Evolutionary conservation across 1,140 invertebrate genomes (phyloP), one percentile per base, ranked within the genome.

Genomic region (Zaprionus vittiger): DNA sequence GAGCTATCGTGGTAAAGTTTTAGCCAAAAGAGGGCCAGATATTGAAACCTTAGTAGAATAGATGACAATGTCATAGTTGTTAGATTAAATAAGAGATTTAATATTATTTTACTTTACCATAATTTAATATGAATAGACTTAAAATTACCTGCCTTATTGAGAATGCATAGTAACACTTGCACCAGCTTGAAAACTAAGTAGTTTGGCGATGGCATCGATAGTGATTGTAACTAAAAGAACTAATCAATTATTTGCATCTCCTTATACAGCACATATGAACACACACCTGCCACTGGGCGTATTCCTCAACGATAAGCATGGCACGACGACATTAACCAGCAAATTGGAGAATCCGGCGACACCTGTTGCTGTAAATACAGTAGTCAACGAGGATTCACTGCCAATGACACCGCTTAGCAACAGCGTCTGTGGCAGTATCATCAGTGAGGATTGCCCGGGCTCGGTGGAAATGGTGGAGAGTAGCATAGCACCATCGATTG

Each of bases 1-100:
- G 11, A 92, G 92, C 1, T 86, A 94, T 15, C 93, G 71, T 49
- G 90, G 90, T 91, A 91, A 91, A 79, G 59, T 79, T 49, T 28
- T 34, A 9, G 31, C 15, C 6, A 5, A 34, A 37, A 38, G 7
- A n/a, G 15, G 12, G 20, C 24, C 15, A 56, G 14, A 5, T n/a
- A 12, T 28, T 15, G 15, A 7, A 31, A 5, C 26, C 14, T 31
- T 31, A 31, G 20, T 56, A 24, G 6, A 56, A 17, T 24, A n/a
- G 47, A 20, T 14, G 20, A 22, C 9, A 9, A 9, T 47, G n/a
- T 47, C n/a, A 6, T 41, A 20, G 41, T 44, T 41, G 44, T 15
- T 65, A 71, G 61, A 12, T 9, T 24, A 34, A 34, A 11, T 64
- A 72, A 44, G 28, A 55, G 37, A 37, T 22, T 57, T 17, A 34